Percentiles rank a stretch among this genome's conserved stretches.
phyloP scores from a whole-genome alignment of 2,888 invertebrate species.

The Mythimna loreyi region DNA sequence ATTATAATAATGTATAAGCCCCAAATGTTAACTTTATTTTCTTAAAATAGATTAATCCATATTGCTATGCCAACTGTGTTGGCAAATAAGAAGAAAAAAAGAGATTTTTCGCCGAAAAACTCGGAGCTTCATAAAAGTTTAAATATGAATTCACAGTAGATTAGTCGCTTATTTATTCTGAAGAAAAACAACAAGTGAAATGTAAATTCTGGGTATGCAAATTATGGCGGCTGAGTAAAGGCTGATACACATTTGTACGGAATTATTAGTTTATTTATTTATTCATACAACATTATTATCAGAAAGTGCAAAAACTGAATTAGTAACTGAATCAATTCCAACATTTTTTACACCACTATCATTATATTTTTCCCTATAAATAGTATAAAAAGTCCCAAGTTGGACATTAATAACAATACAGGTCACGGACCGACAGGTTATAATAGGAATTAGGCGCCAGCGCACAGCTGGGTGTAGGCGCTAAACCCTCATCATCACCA shows the following conservation, averaged over 20 bases:
- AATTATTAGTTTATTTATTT: too few relatives aligned
- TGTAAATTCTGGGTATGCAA: constrained; percentile 33
- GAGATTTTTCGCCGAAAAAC: neutral
- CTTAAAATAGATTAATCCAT: neutral
- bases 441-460: too few relatives aligned
- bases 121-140: constrained; percentile 30
- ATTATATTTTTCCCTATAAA: too few relatives aligned
- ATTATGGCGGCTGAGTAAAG: constrained; percentile 19
- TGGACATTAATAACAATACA: too few relatives aligned
- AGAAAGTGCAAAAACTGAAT: too few relatives aligned
- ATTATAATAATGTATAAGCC: constrained; percentile 4
- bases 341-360: too few relatives aligned
- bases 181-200: constrained; percentile 40
- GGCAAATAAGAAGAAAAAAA: constrained; percentile 7
- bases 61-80: neutral
- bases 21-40: constrained; percentile 7
- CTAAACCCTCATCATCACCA: too few relatives aligned
- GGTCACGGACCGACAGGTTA: too few relatives aligned
- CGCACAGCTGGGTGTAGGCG: too few relatives aligned
- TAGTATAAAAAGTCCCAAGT: too few relatives aligned
- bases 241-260: neutral
- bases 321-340: too few relatives aligned
- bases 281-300: too few relatives aligned
- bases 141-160: constrained; percentile 48
- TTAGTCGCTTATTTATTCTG: constrained; percentile 46